phyloP scores from a whole-genome alignment of 2,797 vertebrate species.

The Clarias fuscus region DNA sequence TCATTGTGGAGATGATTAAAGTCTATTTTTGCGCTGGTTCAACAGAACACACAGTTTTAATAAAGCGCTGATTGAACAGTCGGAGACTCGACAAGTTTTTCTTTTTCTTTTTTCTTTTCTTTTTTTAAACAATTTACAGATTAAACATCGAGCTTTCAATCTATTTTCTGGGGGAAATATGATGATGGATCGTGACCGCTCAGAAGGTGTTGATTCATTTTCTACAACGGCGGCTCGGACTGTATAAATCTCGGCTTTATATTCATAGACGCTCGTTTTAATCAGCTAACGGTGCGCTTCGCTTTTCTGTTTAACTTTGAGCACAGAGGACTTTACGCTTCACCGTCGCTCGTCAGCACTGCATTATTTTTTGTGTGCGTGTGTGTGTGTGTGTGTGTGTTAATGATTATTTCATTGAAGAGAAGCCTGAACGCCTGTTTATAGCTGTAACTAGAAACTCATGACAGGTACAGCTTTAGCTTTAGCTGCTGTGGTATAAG shows the following conservation, averaged over 20 bases:
- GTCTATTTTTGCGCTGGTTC: neutral
- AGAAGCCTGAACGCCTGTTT: neutral
- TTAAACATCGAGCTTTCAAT: neutral
- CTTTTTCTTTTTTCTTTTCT: neutral
- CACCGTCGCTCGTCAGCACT: too few relatives aligned
- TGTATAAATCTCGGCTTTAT: neutral
- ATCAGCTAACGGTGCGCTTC: neutral
- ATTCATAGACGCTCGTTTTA: neutral
- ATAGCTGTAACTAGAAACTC: neutral
- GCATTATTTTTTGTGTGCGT: too few relatives aligned
- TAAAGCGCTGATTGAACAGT: neutral
- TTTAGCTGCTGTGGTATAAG: neutral
- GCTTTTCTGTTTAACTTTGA: neutral
- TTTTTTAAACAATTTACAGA: neutral
- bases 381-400: too few relatives aligned
- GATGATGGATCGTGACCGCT: neutral
- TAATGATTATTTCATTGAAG: too few relatives aligned
- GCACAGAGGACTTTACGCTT: neutral
- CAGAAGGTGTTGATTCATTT: neutral
- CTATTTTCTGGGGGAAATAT: neutral
- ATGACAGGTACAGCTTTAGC: neutral
- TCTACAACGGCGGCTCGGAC: neutral
- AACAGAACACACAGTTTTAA: neutral
- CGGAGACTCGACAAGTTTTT: neutral
- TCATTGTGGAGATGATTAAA: neutral